Conservation (phyloP, 2,797 vertebrate genomes). For the Coilia nasus region DNA sequence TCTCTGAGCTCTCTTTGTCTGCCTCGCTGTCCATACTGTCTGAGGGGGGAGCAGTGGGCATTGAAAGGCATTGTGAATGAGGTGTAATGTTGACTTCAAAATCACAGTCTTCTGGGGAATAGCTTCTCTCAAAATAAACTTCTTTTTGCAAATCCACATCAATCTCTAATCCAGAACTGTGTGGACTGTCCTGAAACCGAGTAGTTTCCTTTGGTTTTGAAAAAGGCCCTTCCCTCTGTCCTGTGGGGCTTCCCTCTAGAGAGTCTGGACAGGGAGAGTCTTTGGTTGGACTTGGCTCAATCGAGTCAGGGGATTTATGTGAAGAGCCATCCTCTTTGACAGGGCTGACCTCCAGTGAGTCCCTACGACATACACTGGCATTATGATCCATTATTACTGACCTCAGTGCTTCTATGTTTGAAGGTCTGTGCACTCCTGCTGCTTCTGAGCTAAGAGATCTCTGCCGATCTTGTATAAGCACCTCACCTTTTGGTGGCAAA, state of each 20-base stretch:
- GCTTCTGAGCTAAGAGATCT: neutral
- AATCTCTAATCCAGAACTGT: neutral
- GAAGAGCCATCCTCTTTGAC: constrained; percentile 88
- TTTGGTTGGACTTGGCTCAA: constrained; percentile 91
- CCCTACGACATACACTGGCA: constrained; percentile 77
- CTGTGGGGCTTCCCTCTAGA: constrained; percentile 89
- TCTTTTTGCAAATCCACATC: constrained; percentile 33
- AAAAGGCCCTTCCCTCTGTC: constrained; percentile 67
- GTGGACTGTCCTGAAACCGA: neutral
- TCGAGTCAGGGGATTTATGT: constrained; percentile 92
- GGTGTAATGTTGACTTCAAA: constrained; percentile 60
- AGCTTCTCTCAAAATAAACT: constrained; percentile 42
- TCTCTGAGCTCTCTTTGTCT: constrained; percentile 37
- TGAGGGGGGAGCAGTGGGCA: constrained; percentile 25
- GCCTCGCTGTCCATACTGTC: constrained; percentile 39
- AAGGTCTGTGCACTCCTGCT: constrained; percentile 66
- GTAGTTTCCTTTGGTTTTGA: constrained; percentile 8
- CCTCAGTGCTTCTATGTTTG: constrained; percentile 76
- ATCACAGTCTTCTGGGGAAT: constrained; percentile 68
- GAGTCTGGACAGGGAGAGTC: constrained; percentile 92
- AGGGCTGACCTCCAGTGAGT: constrained; percentile 92
- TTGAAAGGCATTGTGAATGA: constrained; percentile 50
- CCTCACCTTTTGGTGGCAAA: neutral
- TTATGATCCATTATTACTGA: constrained; percentile 75
- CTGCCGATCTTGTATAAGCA: neutral